Evolutionary conservation across 2,888 invertebrate species (phyloP).

Genomic region (Linyphia triangularis): DNA sequence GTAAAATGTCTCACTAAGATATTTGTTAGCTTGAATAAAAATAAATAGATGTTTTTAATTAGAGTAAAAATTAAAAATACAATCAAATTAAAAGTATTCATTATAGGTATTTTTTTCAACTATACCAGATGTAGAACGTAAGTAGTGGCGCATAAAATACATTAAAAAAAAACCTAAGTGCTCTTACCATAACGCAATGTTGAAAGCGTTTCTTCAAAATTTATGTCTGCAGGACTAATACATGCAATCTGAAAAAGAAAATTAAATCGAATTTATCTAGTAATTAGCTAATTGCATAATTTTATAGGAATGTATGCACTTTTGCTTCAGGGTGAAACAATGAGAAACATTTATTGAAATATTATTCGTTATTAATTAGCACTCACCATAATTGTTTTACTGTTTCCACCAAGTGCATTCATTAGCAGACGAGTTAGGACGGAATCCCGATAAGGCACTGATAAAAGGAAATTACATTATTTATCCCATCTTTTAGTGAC

Average conservation of each 20-base stretch:
- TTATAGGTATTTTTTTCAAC: no score
- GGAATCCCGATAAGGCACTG: constrained; percentile 83
- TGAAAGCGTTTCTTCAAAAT: constrained; percentile 82
- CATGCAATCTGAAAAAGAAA: constrained; percentile 81
- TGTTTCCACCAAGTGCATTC: constrained; percentile 83
- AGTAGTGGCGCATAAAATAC: no score
- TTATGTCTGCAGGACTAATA: constrained; percentile 82
- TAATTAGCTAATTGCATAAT: neutral
- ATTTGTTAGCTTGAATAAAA: no score
- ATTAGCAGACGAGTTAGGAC: constrained; percentile 82
- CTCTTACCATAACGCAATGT: constrained; percentile 81
- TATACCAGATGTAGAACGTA: no score
- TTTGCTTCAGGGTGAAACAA: neutral
- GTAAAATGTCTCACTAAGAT: no score
- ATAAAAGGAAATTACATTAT: constrained; percentile 45
- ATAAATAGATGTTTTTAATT: no score
- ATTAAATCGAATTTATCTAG: neutral
- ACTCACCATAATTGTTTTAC: constrained; percentile 83
- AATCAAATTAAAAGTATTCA: no score
- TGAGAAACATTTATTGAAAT: no score
- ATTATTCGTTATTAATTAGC: no score
- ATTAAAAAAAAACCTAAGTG: no score
- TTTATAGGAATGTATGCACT: neutral
- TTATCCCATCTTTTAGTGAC: no score
- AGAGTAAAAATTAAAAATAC: no score